Conservation (phyloP, 1,140 invertebrate genomes). For the Saccostrea cuccullata region DNA sequence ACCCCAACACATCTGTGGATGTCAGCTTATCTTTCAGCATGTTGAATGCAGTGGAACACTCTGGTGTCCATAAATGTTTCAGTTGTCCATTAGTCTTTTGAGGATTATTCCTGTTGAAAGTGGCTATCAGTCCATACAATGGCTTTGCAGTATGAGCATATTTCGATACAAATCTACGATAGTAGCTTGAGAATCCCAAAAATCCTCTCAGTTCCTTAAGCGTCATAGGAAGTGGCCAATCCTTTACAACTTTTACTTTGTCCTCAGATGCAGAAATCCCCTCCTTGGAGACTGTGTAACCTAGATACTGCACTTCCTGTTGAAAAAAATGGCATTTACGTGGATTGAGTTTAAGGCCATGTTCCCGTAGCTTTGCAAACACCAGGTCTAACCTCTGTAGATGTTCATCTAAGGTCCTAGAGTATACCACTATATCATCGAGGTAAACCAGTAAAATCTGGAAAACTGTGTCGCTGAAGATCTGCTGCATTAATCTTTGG, state of each 20-base stretch:
- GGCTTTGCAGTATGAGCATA: conserved; percentile 42
- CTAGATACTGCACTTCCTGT: conserved; percentile 43
- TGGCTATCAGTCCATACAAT: conserved; percentile 38
- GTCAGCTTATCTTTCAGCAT: conserved; percentile 42
- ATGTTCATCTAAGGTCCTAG: background rate
- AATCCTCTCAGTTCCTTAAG: conserved; percentile 50
- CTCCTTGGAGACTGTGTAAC: conserved; percentile 47
- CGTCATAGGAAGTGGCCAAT: conserved; percentile 54
- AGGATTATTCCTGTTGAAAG: background rate
- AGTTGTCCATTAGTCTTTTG: conserved; percentile 12
- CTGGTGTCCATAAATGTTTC: too few species aligned
- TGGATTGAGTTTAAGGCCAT: too few species aligned
- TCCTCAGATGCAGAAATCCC: conserved; percentile 55
- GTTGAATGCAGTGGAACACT: conserved; percentile 49
- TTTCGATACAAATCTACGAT: conserved; percentile 40
- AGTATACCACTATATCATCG: conserved; percentile 55
- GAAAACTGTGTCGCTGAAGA: conserved; percentile 44
- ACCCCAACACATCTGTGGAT: conserved; percentile 57
- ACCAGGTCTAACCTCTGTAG: too few species aligned
- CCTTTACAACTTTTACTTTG: conserved; percentile 61
- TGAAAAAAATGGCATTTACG: conserved; percentile 38
- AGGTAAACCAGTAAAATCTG: conserved; percentile 53
- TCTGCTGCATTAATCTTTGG: conserved; percentile 44
- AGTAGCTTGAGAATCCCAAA: conserved; percentile 51
- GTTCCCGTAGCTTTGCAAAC: too few species aligned